phyloP scores from a whole-genome alignment of 2,888 invertebrate genomes.

The Maniola hyperantus region DNA sequence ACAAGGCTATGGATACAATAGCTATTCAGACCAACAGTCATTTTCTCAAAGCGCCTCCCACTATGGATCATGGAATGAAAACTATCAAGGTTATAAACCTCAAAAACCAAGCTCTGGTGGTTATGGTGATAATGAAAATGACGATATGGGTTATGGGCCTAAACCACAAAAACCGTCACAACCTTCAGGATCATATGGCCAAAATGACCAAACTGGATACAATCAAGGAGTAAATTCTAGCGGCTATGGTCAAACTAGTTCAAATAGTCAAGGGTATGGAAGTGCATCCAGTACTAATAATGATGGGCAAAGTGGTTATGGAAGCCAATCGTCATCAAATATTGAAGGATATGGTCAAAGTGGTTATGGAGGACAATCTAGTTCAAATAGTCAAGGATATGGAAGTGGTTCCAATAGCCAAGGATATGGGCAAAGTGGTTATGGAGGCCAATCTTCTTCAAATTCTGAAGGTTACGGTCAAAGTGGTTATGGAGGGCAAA shows the following conservation, averaged over 20 bases:
- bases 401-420: conserved; percentile 6
- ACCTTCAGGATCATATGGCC: conserved; percentile 24
- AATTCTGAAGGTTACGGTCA: conserved; percentile 24
- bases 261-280: conserved; percentile 13
- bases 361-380: conserved; percentile 24
- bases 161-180: conserved; percentile 36
- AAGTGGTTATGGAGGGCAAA: conserved; percentile 20
- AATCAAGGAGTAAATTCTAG: conserved; percentile 40
- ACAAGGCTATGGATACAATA: conserved; percentile 39
- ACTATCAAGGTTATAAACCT: conserved; percentile 36
- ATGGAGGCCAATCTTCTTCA: conserved; percentile 9
- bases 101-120: conserved; percentile 34
- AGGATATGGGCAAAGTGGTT: conserved; percentile 21
- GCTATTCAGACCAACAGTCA: conserved; percentile 33
- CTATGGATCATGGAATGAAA: conserved; percentile 34
- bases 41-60: conserved; percentile 37
- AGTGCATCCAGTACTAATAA: conserved; percentile 25
- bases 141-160: conserved; percentile 19
- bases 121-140: conserved; percentile 20
- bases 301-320: conserved; percentile 31
- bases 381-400: conserved; percentile 20
- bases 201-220: conserved; percentile 33
- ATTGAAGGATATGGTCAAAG: conserved; percentile 23
- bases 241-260: conserved; percentile 32
- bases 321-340: conserved; percentile 8